phyloP scores from a whole-genome alignment of 92 coral and sea anemone species.

The Palythoa caribaeorum region DNA sequence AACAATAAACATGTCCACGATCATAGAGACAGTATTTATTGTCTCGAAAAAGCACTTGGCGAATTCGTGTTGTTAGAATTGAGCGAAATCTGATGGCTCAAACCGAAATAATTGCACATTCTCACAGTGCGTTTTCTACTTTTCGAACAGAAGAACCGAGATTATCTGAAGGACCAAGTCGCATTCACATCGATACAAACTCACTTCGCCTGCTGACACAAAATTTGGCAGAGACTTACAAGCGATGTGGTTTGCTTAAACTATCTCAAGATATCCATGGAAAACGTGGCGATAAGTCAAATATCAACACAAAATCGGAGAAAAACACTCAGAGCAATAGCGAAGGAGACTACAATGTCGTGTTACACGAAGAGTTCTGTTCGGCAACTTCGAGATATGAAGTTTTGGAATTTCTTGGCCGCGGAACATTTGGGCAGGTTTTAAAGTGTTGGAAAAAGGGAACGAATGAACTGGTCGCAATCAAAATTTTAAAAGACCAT shows the following conservation, averaged over 20 bases:
- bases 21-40: conserved; percentile 43
- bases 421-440: conserved; percentile 99
- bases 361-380: conserved; percentile 86
- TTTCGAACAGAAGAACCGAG: conserved; percentile 52
- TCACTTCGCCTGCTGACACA: conserved; percentile 79
- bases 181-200: conserved; percentile 81
- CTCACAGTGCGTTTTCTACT: conserved; percentile 84
- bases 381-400: conserved; percentile 97
- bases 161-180: conserved; percentile 48
- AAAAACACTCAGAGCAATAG: conserved; percentile 72
- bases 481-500: conserved; percentile 95
- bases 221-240: conserved; percentile 79
- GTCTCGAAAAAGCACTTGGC: conserved; percentile 34
- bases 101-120: conserved; percentile 87
- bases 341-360: conserved; percentile 97
- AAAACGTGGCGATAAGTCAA: conserved; percentile 72
- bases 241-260: conserved; percentile 78
- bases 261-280: conserved; percentile 71
- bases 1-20: background rate
- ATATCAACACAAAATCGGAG: conserved; percentile 74
- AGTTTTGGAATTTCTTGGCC: conserved; percentile 95
- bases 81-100: conserved; percentile 76
- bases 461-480: conserved; percentile 93
- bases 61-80: conserved; percentile 21
- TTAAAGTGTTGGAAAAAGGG: conserved; percentile 99